Base-by-base conservation (phyloP, 2,113 vertebrate species). In the Chroicocephalus ridibundus region DNA sequence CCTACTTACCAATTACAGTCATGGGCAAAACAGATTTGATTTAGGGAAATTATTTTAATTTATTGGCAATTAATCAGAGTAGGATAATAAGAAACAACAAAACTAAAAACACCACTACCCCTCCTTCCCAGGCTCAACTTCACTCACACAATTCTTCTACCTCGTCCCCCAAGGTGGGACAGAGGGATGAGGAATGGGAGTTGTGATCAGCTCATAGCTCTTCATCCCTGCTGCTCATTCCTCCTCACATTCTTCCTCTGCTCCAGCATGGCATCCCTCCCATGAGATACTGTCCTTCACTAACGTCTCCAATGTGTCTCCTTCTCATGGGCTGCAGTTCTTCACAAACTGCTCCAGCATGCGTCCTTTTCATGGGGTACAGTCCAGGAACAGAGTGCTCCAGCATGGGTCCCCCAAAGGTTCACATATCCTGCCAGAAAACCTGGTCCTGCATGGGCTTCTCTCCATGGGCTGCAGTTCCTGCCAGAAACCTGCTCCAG, bases 171-270 rank as follows among this genome's bases (percentile, higher is more conserved):
- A 44, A 27, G 75, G 36, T 25, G 27, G 1, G 2, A 0, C 18
- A 58, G 10, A 4, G 8, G 5, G 2, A 34, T 34, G 15, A 11
- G 10, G 22, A 49, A 47, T 22, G 4, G 5, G 5, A 2, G 4
- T 9, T 72, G 10, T 62, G 34, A 62, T 54, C 26, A 44, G 11
- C 70, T 85, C 46, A 29, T 5, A 54, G 27, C 4, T 92, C 9
- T 85, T 79, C 17, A 36, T 44, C 20, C 18, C 32, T 81, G 6
- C 4, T 69, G 6, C 5, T 94, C 10, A 25, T 55, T 84, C 24
- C 3, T 74, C 20, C 34, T 60, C 27, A n/a, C 0, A 0, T 13
- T 42, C 55, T 71, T 82, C 5, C 6, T 13, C 9, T 76, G 7
- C 7, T 49, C 16, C 6, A 61, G 19, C 1, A 0, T 44, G 31